phyloP scores from a whole-genome alignment of 2,797 vertebrate species.

The Platyrinchus mystaceus region DNA sequence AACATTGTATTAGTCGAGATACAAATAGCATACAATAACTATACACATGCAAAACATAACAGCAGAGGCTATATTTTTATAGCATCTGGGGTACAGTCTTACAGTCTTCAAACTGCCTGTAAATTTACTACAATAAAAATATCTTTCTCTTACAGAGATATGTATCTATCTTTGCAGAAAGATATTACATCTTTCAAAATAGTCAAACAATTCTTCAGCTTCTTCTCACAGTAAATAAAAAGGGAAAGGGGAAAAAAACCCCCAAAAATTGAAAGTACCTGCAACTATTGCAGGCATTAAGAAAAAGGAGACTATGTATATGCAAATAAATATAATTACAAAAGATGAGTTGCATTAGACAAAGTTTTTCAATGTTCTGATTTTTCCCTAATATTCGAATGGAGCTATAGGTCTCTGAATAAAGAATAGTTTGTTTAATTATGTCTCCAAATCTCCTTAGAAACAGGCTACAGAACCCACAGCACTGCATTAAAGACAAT shows the following conservation, averaged over 20 bases:
- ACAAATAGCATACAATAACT: background rate
- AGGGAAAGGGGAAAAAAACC: fast-evolving
- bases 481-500: background rate
- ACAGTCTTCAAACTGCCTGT: background rate
- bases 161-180: background rate
- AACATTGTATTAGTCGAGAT: background rate
- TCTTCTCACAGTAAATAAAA: background rate
- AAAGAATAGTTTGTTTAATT: background rate
- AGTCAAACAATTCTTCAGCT: background rate
- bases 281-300: background rate
- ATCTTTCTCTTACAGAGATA: background rate
- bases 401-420: background rate
- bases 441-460: background rate
- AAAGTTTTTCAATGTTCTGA: background rate
- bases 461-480: background rate
- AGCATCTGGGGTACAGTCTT: background rate
- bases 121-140: background rate
- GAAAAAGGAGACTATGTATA: background rate
- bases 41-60: background rate
- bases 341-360: background rate
- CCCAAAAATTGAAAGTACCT: background rate
- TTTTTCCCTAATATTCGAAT: background rate
- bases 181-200: background rate
- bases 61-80: background rate
- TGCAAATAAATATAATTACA: background rate